phyloP scores from a whole-genome alignment of 2,888 invertebrate species.

The Biston betularia region DNA sequence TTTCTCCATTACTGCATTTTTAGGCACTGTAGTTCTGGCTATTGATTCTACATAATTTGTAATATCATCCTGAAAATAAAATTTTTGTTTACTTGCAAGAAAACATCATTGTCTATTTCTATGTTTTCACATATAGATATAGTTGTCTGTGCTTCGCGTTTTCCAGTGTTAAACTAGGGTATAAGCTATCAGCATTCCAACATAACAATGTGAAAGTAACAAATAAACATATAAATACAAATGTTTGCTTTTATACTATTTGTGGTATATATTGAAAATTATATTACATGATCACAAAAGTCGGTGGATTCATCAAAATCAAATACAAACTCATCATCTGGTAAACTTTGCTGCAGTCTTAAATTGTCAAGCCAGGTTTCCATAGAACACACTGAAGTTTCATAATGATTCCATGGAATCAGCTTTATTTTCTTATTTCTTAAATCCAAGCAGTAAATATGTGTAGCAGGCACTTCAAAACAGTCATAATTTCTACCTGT shows the following conservation, averaged over 20 bases:
- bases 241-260: no score
- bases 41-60: constrained; percentile 59
- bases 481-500: constrained; percentile 74
- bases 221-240: no score
- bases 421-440: constrained; percentile 58
- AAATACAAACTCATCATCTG: constrained; percentile 69
- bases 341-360: constrained; percentile 62
- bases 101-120: not conserved
- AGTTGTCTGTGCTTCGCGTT: no score
- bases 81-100: not conserved
- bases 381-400: constrained; percentile 55
- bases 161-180: no score
- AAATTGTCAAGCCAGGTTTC: constrained; percentile 65
- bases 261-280: constrained; percentile 7
- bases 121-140: no score
- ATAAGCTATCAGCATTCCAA: no score
- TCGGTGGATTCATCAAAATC: constrained; percentile 48
- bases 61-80: constrained; percentile 63
- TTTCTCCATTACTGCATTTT: constrained; percentile 66
- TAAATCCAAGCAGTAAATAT: constrained; percentile 85
- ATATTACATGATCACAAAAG: constrained; percentile 57
- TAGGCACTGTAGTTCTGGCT: constrained; percentile 54
- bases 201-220: no score
- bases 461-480: constrained; percentile 88
- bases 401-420: constrained; percentile 63